A percentile compares a stretch with the other conserved stretches of the same genome.
Conservation (phyloP, 2,797 vertebrate species). For the Oophaga sylvatica region DNA sequence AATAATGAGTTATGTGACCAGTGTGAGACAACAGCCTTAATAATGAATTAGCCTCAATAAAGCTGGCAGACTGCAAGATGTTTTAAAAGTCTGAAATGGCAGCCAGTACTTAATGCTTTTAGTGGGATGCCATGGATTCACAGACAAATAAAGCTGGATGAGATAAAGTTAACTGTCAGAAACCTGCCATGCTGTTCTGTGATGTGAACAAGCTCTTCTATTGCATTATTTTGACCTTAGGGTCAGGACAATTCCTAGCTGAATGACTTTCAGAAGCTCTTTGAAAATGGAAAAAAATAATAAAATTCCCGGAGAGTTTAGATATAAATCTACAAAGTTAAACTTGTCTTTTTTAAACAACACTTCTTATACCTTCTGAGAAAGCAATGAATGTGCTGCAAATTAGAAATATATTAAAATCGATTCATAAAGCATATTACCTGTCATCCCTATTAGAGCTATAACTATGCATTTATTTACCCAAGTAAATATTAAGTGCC, state of each 20-base stretch:
- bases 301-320: neutral
- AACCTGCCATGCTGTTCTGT: conserved; percentile 20
- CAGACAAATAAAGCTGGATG: conserved; percentile 16
- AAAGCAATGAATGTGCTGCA: too few relatives aligned
- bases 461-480: too few relatives aligned
- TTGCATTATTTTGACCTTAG: conserved; percentile 13
- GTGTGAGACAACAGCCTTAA: conserved; percentile 53
- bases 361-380: too few relatives aligned
- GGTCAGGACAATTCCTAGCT: conserved; percentile 3
- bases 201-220: conserved; percentile 14
- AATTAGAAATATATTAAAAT: too few relatives aligned
- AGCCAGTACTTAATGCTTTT: conserved; percentile 24
- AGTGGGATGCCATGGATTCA: conserved; percentile 4
- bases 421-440: too few relatives aligned
- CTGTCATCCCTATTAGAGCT: too few relatives aligned
- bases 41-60: conserved; percentile 55
- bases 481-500: too few relatives aligned
- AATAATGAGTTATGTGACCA: conserved; percentile 50
- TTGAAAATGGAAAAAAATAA: neutral
- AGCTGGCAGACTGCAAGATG: conserved; percentile 46
- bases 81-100: conserved; percentile 38
- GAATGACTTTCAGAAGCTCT: neutral
- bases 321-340: too few relatives aligned
- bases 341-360: too few relatives aligned
- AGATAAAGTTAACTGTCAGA: conserved; percentile 16